These are phyloP conservation scores for Athripsodes cinereus DNA, from an alignment of 2,888 invertebrate species.

Conservation along the genomic window DNA sequence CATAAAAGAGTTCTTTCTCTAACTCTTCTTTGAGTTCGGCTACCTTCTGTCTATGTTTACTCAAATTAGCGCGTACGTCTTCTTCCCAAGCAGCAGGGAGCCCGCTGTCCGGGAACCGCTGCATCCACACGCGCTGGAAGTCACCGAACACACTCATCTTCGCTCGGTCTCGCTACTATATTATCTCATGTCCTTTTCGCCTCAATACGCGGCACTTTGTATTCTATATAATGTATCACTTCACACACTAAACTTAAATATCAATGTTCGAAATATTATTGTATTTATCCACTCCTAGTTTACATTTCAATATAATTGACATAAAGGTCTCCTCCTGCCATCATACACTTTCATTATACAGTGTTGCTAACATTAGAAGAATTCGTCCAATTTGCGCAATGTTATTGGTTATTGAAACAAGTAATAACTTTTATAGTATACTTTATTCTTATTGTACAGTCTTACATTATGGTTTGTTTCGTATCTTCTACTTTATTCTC, in stretches of 20 bases:
- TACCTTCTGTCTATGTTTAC: constrained; percentile 85
- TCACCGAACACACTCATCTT: constrained; percentile 83
- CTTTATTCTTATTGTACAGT: no score
- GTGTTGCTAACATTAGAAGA: no score
- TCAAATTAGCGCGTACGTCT: constrained; percentile 84
- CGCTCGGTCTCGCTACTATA: neutral
- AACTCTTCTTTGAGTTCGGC: constrained; percentile 75
- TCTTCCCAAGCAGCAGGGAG: constrained; percentile 90
- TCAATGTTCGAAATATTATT: no score
- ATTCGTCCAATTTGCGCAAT: no score
- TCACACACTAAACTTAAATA: no score
- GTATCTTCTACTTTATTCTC: no score
- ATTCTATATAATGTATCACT: no score
- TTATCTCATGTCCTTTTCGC: constrained; percentile 11
- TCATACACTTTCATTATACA: constrained; percentile 20
- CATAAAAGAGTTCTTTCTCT: constrained; percentile 86
- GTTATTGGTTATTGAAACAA: no score
- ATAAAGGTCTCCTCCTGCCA: constrained; percentile 23
- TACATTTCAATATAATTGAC: constrained; percentile 23
- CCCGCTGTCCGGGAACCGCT: constrained; percentile 85
- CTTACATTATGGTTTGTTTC: no score
- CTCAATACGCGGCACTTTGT: no score
- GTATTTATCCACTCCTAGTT: constrained; percentile 8
- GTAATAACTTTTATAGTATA: no score
- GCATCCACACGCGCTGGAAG: constrained; percentile 87